Evolutionary conservation across 2,113 vertebrate genomes (phyloP).

Genomic region (Zeus faber): DNA sequence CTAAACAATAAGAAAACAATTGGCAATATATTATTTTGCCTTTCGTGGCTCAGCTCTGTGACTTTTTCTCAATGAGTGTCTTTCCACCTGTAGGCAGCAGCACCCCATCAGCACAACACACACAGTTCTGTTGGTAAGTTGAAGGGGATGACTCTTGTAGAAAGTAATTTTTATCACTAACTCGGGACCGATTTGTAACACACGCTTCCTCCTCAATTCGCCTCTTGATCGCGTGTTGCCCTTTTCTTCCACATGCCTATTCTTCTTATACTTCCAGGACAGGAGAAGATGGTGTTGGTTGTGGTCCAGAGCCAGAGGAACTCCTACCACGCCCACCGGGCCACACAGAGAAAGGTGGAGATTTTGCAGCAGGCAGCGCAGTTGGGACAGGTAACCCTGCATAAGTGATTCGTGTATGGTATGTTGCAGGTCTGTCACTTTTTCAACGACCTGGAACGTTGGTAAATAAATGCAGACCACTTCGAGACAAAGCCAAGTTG

Average conservation of each 20-base stretch:
- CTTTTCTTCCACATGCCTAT: not conserved
- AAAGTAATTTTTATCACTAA: too few relatives aligned
- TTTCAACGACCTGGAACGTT: too few relatives aligned
- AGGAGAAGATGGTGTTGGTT: constrained; percentile 55
- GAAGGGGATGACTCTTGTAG: not conserved
- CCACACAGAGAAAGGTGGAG: constrained; percentile 46
- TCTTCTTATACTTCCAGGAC: constrained; percentile 28
- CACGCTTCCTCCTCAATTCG: not conserved
- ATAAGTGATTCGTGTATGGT: not conserved
- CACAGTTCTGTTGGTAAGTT: constrained; percentile 44
- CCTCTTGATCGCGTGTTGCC: not conserved
- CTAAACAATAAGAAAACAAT: too few relatives aligned
- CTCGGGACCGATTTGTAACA: not conserved
- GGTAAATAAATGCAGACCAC: too few relatives aligned
- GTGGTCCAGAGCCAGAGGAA: constrained; percentile 72
- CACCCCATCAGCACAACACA: not conserved
- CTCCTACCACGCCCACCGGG: constrained; percentile 48
- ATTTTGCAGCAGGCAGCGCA: constrained; percentile 53
- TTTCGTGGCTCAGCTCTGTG: constrained; percentile 8
- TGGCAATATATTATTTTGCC: constrained; percentile 19
- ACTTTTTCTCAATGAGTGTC: constrained; percentile 3
- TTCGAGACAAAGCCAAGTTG: too few relatives aligned
- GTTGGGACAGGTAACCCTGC: constrained; percentile 49
- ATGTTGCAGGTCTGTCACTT: too few relatives aligned
- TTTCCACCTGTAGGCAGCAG: constrained; percentile 33